phyloP scores from a whole-genome alignment of 2,888 invertebrate species.

The Lycocerus yunnanus region DNA sequence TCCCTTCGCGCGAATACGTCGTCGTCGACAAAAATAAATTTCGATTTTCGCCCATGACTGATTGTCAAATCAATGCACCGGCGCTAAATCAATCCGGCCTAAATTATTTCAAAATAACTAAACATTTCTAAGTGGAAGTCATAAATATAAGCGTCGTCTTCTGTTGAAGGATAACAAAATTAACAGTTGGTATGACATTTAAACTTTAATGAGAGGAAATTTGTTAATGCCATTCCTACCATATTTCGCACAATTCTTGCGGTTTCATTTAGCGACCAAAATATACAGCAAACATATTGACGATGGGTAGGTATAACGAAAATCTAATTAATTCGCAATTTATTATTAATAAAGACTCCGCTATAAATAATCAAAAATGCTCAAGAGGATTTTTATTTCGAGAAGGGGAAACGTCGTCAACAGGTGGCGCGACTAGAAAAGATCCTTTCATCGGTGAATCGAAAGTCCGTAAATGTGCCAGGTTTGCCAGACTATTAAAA shows the following conservation, averaged over 20 bases:
- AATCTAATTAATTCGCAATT: not conserved
- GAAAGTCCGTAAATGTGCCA: not conserved
- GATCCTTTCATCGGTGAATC: not conserved
- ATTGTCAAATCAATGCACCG: slow-evolving; percentile 20
- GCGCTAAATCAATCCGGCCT: slow-evolving; percentile 17
- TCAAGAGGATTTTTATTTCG: too few relatives aligned
- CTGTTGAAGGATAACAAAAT: slow-evolving; percentile 20
- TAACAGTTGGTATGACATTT: slow-evolving; percentile 23
- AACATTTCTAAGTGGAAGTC: slow-evolving; percentile 3
- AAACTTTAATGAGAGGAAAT: slow-evolving; percentile 4
- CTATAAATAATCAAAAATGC: too few relatives aligned
- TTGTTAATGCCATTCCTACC: not conserved
- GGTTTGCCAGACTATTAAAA: too few relatives aligned
- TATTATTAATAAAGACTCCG: too few relatives aligned
- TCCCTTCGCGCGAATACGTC: slow-evolving; percentile 10
- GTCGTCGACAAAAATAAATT: slow-evolving; percentile 21
- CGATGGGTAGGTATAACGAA: not conserved
- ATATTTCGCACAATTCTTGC: not conserved
- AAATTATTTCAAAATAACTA: not conserved
- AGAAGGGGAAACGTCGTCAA: too few relatives aligned
- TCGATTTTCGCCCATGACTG: slow-evolving; percentile 12
- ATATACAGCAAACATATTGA: not conserved
- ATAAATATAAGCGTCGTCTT: slow-evolving; percentile 14
- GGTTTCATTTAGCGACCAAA: not conserved
- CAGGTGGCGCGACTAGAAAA: too few relatives aligned